phyloP scores from a whole-genome alignment of 92 coral and sea anemone genomes.

The Siderastrea radians region DNA sequence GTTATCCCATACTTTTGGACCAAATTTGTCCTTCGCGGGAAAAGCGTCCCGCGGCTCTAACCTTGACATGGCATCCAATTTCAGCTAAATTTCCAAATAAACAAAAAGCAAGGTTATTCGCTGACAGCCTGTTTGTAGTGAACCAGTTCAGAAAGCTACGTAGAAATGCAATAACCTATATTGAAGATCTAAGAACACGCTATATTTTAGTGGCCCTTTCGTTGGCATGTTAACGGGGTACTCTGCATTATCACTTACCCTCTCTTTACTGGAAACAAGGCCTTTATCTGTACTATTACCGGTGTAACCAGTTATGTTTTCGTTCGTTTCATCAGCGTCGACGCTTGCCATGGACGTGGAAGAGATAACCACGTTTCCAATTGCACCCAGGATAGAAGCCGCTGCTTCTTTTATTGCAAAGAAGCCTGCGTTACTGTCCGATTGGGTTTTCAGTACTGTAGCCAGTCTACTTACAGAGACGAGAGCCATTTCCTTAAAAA shows the following conservation, averaged over 20 bases:
- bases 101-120: too few species aligned
- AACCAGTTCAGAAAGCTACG: too few species aligned
- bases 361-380: constrained; percentile 39
- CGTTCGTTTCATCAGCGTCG: constrained; percentile 22
- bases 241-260: constrained; percentile 23
- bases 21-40: too few species aligned
- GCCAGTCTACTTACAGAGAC: constrained; percentile 10
- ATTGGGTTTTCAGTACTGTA: constrained; percentile 11
- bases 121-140: too few species aligned
- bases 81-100: too few species aligned
- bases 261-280: constrained; percentile 38
- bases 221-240: too few species aligned
- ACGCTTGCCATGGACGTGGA: constrained; percentile 38
- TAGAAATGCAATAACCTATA: too few species aligned
- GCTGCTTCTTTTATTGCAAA: constrained; percentile 29
- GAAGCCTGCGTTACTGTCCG: constrained; percentile 48
- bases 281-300: constrained; percentile 39
- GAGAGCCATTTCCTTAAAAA: constrained; percentile 56
- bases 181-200: too few species aligned
- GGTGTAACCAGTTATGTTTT: constrained; percentile 49
- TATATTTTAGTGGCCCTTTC: too few species aligned
- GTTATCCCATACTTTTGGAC: too few species aligned
- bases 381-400: constrained; percentile 12
- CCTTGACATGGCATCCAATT: too few species aligned
- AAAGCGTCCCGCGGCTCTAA: too few species aligned